Conservation (phyloP, 1,140 invertebrate species). For the Cydia splendana region DNA sequence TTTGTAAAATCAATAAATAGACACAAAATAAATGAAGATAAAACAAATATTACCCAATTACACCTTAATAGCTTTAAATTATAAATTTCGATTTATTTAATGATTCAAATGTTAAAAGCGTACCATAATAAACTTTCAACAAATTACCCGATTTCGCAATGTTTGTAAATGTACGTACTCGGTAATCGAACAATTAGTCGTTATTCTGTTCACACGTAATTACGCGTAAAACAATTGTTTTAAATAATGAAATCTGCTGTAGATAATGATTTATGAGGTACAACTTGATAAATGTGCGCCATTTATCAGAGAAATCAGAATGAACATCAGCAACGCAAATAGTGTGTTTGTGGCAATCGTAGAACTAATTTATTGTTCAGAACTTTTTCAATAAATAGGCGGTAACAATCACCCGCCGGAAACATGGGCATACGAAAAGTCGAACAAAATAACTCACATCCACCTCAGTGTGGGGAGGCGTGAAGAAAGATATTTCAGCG, state of each 20-base stretch:
- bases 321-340: neutral
- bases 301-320: conserved; percentile 46
- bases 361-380: conserved; percentile 15
- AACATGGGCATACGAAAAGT: conserved; percentile 27
- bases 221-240: neutral
- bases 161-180: neutral
- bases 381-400: conserved; percentile 22
- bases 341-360: conserved; percentile 11
- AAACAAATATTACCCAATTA: too few species aligned
- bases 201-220: neutral
- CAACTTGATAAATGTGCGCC: conserved; percentile 15
- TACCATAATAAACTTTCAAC: too few species aligned
- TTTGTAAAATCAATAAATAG: too few species aligned
- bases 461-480: conserved; percentile 21
- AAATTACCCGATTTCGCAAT: neutral
- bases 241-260: neutral
- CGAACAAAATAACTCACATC: conserved; percentile 28
- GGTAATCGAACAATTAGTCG: neutral
- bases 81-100: too few species aligned
- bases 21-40: too few species aligned
- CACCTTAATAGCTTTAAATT: too few species aligned
- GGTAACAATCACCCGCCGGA: conserved; percentile 32
- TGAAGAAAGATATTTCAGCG: conserved; percentile 41
- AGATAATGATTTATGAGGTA: neutral
- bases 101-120: too few species aligned